Evolutionary conservation across 2,113 vertebrate species (phyloP).

Genomic region (Pelecanus crispus): DNA sequence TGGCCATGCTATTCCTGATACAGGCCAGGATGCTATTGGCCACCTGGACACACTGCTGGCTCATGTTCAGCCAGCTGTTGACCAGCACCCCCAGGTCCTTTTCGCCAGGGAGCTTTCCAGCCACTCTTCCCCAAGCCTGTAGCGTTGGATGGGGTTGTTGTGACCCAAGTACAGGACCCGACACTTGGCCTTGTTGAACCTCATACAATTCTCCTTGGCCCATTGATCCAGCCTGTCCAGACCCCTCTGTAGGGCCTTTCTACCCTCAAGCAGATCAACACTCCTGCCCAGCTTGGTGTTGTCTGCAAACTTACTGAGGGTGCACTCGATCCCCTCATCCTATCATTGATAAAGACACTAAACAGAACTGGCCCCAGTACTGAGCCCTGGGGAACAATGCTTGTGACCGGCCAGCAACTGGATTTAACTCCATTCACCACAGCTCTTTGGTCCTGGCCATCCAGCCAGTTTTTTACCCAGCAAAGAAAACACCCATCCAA

Average conservation of each 20-base stretch:
- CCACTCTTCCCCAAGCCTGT: no score
- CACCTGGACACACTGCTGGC: no score
- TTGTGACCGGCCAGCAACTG: not conserved
- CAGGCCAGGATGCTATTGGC: no score
- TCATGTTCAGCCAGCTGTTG: no score
- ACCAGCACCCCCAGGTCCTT: no score
- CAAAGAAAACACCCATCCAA: accelerated
- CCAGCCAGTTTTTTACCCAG: not conserved
- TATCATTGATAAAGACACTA: not conserved
- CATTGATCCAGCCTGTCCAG: not conserved
- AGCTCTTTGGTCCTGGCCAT: accelerated
- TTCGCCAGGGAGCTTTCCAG: no score
- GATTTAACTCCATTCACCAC: not conserved
- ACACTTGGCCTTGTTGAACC: not conserved
- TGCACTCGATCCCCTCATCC: not conserved
- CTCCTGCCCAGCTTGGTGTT: not conserved
- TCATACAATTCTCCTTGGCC: not conserved
- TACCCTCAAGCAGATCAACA: no score
- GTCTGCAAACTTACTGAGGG: not conserved
- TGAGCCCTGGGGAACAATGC: not conserved
- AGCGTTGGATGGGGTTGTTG: no score
- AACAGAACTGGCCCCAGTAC: not conserved
- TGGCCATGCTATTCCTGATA: no score
- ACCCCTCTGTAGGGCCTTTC: not conserved
- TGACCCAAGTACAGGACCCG: not conserved